A percentile compares a stretch with the other conserved stretches of the same genome.
Conservation (phyloP, 2,888 invertebrate species). For the Cheilosia soror region DNA sequence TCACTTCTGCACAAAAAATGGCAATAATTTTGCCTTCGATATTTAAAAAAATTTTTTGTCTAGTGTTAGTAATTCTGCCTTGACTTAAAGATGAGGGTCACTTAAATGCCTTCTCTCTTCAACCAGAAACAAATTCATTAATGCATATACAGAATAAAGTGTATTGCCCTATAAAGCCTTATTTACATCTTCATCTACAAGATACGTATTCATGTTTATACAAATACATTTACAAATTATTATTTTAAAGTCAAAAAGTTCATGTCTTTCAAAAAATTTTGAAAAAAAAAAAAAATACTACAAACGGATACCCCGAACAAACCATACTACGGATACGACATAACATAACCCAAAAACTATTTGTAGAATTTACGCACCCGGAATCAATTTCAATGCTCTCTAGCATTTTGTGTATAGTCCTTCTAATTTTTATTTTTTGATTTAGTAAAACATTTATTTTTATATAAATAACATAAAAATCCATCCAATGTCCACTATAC, state of each 20-base stretch:
- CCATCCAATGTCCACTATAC: conserved; percentile 34
- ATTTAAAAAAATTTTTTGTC: too few relatives aligned
- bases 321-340: too few relatives aligned
- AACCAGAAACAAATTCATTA: too few relatives aligned
- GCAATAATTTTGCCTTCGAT: too few relatives aligned
- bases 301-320: not conserved
- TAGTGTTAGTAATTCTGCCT: too few relatives aligned
- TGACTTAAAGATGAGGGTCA: too few relatives aligned
- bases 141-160: too few relatives aligned
- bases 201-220: too few relatives aligned
- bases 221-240: not conserved
- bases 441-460: conserved; percentile 35
- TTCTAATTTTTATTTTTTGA: not conserved
- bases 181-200: too few relatives aligned
- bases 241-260: conserved; percentile 7
- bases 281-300: not conserved
- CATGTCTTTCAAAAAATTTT: not conserved
- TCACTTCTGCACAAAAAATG: too few relatives aligned
- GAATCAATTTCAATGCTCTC: conserved; percentile 39
- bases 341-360: conserved; percentile 34
- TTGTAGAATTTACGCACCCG: conserved; percentile 57
- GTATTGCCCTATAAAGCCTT: too few relatives aligned
- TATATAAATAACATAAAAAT: conserved; percentile 27
- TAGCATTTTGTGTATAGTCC: conserved; percentile 6
- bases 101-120: too few relatives aligned